Base-by-base conservation (phyloP, 2,797 vertebrate genomes). In the Xiphorhynchus erythropygius region DNA sequence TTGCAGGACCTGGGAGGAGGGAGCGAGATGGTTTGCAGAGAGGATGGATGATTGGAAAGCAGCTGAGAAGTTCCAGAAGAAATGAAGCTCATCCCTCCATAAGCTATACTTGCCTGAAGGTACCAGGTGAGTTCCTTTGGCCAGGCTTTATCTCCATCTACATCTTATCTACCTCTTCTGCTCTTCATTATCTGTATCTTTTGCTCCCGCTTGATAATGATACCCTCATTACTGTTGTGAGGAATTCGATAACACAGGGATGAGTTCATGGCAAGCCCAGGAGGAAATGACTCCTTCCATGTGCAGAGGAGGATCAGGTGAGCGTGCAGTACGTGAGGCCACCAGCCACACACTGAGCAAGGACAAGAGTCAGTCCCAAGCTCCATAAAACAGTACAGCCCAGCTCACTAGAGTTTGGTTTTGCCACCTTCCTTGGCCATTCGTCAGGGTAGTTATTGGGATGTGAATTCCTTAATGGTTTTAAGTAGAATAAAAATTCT, bases 281-380 rank as follows among this genome's bases (percentile, higher is more conserved):
- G 62, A 74, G 67, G 39, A 84, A 65, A 41, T 13, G 33, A n/a
- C 52, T 35, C 2, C 65, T 64, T 42, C 55, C 65, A 14, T 11
- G 44, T 13, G 64, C 69, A 49, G 47, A 47, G 60, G 5, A 49
- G 22, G 71, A 21, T 22, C 55, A 3, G 87, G 33, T 8, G 87
- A 28, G 28, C 0, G 10, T 16, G 78, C 62, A n/a, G 22, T 0
- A 13, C 25, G 56, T 0, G 60, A 57, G 74, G 78, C 74, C 70
- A 5, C 3, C 39, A 9, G 83, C 28, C 44, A 21, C 49, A 5
- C 0, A 13, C 64, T 10, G 64, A 7, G 50, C 3, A 3, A 37
- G 75, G 46, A 18, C 0, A 1, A 21, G 68, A 39, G 13, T 7
- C 79, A 27, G 52, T 21, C 42, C 60, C 15, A 0, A 12, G 49